phyloP scores from a whole-genome alignment of 2,113 vertebrate species.

The Lepisosteus oculatus region DNA sequence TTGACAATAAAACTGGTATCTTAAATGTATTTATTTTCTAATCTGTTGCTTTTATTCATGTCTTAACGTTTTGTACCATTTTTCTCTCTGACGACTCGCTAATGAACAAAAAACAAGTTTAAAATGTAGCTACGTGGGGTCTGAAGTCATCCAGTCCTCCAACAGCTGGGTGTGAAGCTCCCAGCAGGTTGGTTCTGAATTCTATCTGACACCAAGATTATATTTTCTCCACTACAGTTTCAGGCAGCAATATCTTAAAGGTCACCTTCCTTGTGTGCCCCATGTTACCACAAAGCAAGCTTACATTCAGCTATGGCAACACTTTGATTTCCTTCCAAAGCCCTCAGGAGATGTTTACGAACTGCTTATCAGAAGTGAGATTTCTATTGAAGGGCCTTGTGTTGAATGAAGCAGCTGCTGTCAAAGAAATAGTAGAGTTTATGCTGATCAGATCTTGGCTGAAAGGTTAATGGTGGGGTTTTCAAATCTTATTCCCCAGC shows the following conservation, averaged over 20 bases:
- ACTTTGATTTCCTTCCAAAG: conserved; percentile 33
- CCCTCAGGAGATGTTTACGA: conserved; percentile 16
- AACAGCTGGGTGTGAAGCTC: too few species aligned
- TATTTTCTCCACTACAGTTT: not conserved
- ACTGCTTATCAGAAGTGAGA: conserved; percentile 34
- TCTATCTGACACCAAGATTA: not conserved
- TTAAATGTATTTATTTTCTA: too few species aligned
- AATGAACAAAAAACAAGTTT: too few species aligned
- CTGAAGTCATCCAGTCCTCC: too few species aligned
- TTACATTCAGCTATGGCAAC: conserved; percentile 28
- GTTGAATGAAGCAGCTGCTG: not conserved
- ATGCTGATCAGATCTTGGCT: conserved; percentile 52
- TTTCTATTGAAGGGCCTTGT: not conserved
- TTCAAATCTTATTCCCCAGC: conserved; percentile 40
- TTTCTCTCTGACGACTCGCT: too few species aligned
- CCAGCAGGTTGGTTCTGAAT: not conserved
- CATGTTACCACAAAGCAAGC: conserved; percentile 28
- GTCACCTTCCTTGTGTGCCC: conserved; percentile 39
- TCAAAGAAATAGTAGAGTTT: conserved; percentile 24
- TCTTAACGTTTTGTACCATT: too few species aligned
- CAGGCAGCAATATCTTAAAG: conserved; percentile 31
- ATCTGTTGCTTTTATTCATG: too few species aligned
- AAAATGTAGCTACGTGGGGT: too few species aligned
- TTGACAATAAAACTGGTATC: too few species aligned
- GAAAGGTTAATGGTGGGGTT: conserved; percentile 57